These are phyloP conservation scores for Tanypteryx hageni DNA, from an alignment of 2,888 invertebrate species.

Conservation along the genomic window DNA sequence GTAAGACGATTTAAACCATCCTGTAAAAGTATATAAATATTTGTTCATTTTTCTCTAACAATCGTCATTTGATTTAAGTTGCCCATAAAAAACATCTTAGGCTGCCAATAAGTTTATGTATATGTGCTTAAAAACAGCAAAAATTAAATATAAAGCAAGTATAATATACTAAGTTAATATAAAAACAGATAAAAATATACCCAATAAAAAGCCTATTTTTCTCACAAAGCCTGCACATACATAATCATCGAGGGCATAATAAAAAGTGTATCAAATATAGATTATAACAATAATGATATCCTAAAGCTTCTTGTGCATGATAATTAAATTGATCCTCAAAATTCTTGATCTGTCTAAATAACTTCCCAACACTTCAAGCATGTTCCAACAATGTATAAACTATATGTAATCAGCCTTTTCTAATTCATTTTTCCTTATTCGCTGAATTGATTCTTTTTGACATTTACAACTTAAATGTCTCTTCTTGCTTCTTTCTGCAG, in stretches of 20 bases:
- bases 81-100: neutral
- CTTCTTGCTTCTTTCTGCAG: slow-evolving; percentile 78
- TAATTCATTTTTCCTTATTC: neutral
- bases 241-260: neutral
- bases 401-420: neutral
- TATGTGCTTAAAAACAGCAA: neutral
- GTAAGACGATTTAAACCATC: neutral
- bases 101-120: neutral
- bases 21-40: neutral
- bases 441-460: neutral
- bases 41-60: neutral
- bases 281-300: neutral
- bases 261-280: neutral
- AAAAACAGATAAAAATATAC: neutral
- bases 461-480: slow-evolving; percentile 65
- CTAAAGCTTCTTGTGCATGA: slow-evolving; percentile 13
- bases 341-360: neutral
- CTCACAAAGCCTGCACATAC: neutral
- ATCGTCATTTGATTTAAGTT: too few relatives aligned
- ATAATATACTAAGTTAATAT: neutral
- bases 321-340: neutral
- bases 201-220: neutral
- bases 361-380: neutral
- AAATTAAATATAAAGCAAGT: neutral
- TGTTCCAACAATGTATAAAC: neutral